Base-by-base conservation (phyloP, 1,140 invertebrate species). In the Cherax destructor region DNA sequence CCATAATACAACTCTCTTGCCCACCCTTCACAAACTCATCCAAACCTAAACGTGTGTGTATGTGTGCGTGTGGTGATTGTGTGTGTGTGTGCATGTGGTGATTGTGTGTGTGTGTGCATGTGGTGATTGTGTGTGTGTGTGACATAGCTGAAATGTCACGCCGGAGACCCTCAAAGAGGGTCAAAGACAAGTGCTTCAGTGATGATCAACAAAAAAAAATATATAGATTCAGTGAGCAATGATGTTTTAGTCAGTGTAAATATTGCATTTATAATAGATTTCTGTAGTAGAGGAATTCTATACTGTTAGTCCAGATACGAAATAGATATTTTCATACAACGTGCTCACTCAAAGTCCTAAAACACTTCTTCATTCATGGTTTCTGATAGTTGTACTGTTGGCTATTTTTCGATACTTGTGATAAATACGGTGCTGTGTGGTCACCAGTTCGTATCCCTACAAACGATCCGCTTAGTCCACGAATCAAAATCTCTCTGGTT, bases 321-420 rank as follows among this genome's bases (percentile, higher is more conserved):
- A 86, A 91, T 90, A 78, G 83, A 84, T 85, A 86, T 91, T 79
- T 85, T 84, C 76, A 91, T 78, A 91, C 86, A 88, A 18, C 86
- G 41, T 79, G 86, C 86, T 88, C 86, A 88, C 86, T 88, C 56
- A 30, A 78, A 88, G 86, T 88, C 77, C 77, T 88, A 79, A 86
- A 21, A 65, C 1, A 65, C 65, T 76, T 47, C 30, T 61, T 77
- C 76, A 61, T 84, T 83, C 30, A 83, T 90, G 56, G 30, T 83
- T 90, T 83, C 59, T 72, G 18, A 83, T 90, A 90, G 69, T 80
- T 80, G 65, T 83, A 83, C 56, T 61, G 81, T 91, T 91, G 83
- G 81, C 74, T 91, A 91, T 91, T 91, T 91, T 85, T 91, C 59
- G 59, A 91, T 91, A 91, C 83, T 78, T 86, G 81, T 91, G 89